phyloP scores from a whole-genome alignment of 2,888 invertebrate genomes.

The Tineola bisselliella region DNA sequence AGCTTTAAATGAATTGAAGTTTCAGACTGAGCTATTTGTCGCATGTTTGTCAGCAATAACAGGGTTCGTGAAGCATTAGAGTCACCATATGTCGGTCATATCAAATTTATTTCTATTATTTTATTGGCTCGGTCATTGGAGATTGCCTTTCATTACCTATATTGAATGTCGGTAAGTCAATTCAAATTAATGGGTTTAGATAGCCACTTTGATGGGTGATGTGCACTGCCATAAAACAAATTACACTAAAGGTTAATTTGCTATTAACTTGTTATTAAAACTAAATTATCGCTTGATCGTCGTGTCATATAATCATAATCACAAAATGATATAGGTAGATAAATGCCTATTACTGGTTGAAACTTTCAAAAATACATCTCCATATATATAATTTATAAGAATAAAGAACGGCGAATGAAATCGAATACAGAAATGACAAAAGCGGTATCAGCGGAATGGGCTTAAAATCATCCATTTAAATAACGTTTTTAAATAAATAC shows the following conservation, averaged over 20 bases:
- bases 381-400: neutral
- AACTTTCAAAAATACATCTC: neutral
- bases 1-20: constrained; percentile 56
- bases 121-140: constrained; percentile 59
- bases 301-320: neutral
- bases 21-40: constrained; percentile 55
- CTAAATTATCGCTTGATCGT: neutral
- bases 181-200: constrained; percentile 61
- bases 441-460: constrained; percentile 52
- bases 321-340: neutral
- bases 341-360: neutral
- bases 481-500: constrained; percentile 69
- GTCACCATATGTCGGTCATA: constrained; percentile 67
- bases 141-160: constrained; percentile 65
- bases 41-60: constrained; percentile 68
- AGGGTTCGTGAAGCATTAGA: constrained; percentile 60
- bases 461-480: constrained; percentile 68
- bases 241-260: neutral
- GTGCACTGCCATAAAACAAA: neutral
- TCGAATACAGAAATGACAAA: constrained; percentile 34
- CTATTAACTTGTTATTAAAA: neutral
- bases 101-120: constrained; percentile 69
- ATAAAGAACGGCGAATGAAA: neutral
- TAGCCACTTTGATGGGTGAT: constrained; percentile 25
- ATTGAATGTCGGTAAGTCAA: constrained; percentile 63